phyloP scores from a whole-genome alignment of 2,888 invertebrate genomes.

The Orthosia gracilis region DNA sequence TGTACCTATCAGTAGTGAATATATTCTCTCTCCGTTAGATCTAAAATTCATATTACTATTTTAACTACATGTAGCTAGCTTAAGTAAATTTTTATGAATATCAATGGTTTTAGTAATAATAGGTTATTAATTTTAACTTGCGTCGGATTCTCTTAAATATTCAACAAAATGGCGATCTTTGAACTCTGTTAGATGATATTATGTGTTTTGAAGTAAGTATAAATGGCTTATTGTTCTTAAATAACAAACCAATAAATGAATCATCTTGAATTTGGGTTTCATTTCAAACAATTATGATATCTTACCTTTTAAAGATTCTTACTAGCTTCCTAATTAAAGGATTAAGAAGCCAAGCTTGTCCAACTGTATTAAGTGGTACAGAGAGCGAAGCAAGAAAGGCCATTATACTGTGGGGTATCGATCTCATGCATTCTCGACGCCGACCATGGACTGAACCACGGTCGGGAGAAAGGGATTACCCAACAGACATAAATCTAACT shows the following conservation, averaged over 20 bases:
- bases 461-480: no score
- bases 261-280: constrained; percentile 85
- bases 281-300: constrained; percentile 58
- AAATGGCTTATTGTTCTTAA: constrained; percentile 88
- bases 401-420: no score
- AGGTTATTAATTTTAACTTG: constrained; percentile 83
- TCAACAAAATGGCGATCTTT: constrained; percentile 78
- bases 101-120: constrained; percentile 66
- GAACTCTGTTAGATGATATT: constrained; percentile 82
- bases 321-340: no score
- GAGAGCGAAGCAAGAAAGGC: no score
- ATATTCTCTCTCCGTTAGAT: constrained; percentile 68
- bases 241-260: constrained; percentile 88
- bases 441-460: no score
- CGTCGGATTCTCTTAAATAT: constrained; percentile 83
- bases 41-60: constrained; percentile 65
- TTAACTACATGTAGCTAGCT: constrained; percentile 72
- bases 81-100: constrained; percentile 73
- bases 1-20: constrained; percentile 72
- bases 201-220: constrained; percentile 86
- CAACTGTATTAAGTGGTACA: no score
- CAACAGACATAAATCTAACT: no score
- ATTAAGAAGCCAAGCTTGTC: no score
- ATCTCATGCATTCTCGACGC: no score
- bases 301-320: no score